Base-by-base conservation (phyloP, 2,888 invertebrate genomes). In the Drosophila trichaetosa region DNA sequence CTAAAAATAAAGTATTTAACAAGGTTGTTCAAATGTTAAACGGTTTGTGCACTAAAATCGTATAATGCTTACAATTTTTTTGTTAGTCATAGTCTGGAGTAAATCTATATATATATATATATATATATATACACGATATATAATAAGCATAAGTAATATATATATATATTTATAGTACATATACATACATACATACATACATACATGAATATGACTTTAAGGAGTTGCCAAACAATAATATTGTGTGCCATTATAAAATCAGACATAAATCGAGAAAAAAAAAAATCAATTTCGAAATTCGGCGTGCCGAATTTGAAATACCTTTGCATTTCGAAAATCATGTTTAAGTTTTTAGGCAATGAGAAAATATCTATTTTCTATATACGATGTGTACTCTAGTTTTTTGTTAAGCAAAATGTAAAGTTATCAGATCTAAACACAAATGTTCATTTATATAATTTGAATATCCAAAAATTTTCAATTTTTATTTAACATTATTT, bases 161-260 rank as follows among this genome's bases (percentile, higher is more conserved):
- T 21, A 42, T 48, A 42, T 49, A 27, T 64, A 51, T 31, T 36
- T 48, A 48, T 33, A 38, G 42, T 56, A 58, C 18, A 48, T 40
- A 40, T 42, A 42, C 36, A 53, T 52, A 52, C 33, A 60, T 34
- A 58, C 29, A 60, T 34, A 54, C 29, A 69, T 29, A 66, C 46
- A 65, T 60, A 69, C 64, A 69, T 33, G 57, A 64, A 56, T 57
- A 61, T 24, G 53, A 68, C 65, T 63, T 68, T 58, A 73, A 80
- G 66, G 21, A 74, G 76, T 81, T 90, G 79, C 83, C 88, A 92
- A 91, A 92, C 93, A 93, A 93, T 92, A 93, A 93, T 91, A 92
- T 87, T 90, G 92, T 93, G 93, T 93, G 93, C 93, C 93, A 92
- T 93, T 93, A 93, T 90, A 89, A 92, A 89, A 92, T 90, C 84